Percentiles rank a stretch among this genome's conserved stretches.
Evolutionary conservation across 2,888 invertebrate genomes (phyloP).

Genomic region (Melinaea marsaeus): DNA sequence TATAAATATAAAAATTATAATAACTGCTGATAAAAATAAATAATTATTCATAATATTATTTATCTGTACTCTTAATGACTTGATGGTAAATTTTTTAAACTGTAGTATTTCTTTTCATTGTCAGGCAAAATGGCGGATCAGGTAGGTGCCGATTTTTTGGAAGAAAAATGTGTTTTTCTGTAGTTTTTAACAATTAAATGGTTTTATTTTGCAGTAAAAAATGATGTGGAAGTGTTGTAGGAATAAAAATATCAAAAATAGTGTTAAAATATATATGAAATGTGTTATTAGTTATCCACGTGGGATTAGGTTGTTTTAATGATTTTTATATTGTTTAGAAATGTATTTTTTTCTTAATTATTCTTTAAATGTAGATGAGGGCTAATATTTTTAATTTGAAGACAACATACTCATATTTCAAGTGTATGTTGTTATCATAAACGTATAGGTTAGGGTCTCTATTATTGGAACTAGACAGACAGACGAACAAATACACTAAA

Average conservation of each 20-base stretch:
- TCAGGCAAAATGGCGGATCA: conserved; percentile 89
- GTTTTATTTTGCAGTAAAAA: conserved; percentile 4
- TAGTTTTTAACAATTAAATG: conserved; percentile 5
- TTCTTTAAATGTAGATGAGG: not conserved
- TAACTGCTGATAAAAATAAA: not conserved
- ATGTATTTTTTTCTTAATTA: not conserved
- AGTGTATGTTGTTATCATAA: too few relatives aligned
- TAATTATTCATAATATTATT: not conserved
- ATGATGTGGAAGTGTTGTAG: conserved; percentile 1
- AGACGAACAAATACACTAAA: too few relatives aligned
- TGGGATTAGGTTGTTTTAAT: conserved; percentile 18
- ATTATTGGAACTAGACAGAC: too few relatives aligned
- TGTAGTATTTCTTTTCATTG: conserved; percentile 70
- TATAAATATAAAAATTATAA: not conserved
- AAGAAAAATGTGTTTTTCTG: conserved; percentile 45
- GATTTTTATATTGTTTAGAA: not conserved
- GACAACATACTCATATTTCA: too few relatives aligned
- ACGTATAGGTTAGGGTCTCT: too few relatives aligned
- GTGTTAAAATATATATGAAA: conserved; percentile 17
- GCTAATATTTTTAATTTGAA: too few relatives aligned
- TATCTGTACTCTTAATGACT: not conserved
- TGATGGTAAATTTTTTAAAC: conserved; percentile 3
- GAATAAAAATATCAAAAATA: conserved; percentile 12
- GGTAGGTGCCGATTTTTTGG: conserved; percentile 76
- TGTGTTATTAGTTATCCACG: conserved; percentile 21